Base-by-base conservation (phyloP, 2,113 vertebrate species). In the Smithornis capensis region DNA sequence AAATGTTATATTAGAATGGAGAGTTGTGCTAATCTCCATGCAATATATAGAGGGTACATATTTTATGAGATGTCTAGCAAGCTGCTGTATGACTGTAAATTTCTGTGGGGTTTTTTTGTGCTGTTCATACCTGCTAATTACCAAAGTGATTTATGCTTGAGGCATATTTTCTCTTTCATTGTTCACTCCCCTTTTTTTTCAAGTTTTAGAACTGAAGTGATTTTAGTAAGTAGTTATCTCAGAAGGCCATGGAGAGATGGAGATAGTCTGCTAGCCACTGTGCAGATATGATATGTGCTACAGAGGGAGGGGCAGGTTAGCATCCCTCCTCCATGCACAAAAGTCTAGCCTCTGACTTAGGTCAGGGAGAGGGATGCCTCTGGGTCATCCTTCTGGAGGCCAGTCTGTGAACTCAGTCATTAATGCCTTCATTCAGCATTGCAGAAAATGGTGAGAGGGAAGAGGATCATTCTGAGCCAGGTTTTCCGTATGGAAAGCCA, bases 241-340 rank as follows among this genome's bases (percentile, higher is more conserved):
- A 45, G 92, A 33, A 50, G 69, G 60, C 38, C 19, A 69, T 56
- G 38, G 33, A 42, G 70, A 80, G 24, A 13, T 65, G 24, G 40
- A 69, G 42, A 25, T 37, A 8, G 24, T 38, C 33, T 74, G 47
- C 40, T 29, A 12, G n/a, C 69, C 6, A 1, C 44, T 55, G 37
- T 69, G 42, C 37, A 49, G n/a, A 31, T 76, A 10, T 0, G 0
- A 35, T 11, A 18, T 44, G 40, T 59, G 63, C 83, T 70, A 55
- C 47, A 81, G 55, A 7, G 0, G 0, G 10, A n/a, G 29, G 12
- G 2, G 4, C 38, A 80, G 14, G 27, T 40, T 52, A 53, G 33
- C 38, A 63, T 83, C 27, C 14, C 57, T 2, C 0, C 33, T 35
- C 44, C 0, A 0, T 15, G 29, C 6, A 2, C 52, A 65, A 24